Evolutionary conservation across 2,888 invertebrate species (phyloP).

Genomic region (Subacronicta megacephala): DNA sequence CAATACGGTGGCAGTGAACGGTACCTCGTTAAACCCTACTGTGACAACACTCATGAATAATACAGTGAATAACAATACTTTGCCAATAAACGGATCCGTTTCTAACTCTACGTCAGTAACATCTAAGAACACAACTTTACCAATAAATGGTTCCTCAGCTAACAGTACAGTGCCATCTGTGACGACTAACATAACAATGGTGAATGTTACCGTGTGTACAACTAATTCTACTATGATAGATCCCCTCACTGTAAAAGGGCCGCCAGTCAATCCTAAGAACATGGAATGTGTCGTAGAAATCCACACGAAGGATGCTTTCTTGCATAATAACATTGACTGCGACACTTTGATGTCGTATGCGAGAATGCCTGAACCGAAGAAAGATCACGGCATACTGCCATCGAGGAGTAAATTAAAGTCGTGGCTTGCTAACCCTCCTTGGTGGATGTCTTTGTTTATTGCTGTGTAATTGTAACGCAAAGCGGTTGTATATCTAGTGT

Average conservation of each 20-base stretch:
- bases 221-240: slow-evolving; percentile 66
- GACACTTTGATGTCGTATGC: slow-evolving; percentile 72
- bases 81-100: slow-evolving; percentile 40
- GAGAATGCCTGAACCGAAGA: slow-evolving; percentile 75
- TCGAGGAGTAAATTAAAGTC: slow-evolving; percentile 71
- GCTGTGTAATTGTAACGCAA: slow-evolving; percentile 63
- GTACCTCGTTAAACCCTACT: not conserved
- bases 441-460: slow-evolving; percentile 83
- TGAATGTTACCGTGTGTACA: slow-evolving; percentile 67
- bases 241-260: slow-evolving; percentile 74
- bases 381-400: slow-evolving; percentile 67
- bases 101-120: slow-evolving; percentile 28
- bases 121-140: slow-evolving; percentile 44
- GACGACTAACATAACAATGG: slow-evolving; percentile 52
- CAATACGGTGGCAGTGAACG: slow-evolving; percentile 3
- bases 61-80: slow-evolving; percentile 1
- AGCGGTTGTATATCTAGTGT: not conserved
- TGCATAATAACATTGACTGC: slow-evolving; percentile 74
- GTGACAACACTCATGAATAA: not conserved
- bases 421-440: slow-evolving; percentile 80
- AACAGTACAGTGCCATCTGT: slow-evolving; percentile 34
- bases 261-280: slow-evolving; percentile 62
- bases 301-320: slow-evolving; percentile 64
- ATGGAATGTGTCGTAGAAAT: slow-evolving; percentile 80
- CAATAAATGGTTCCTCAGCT: slow-evolving; percentile 18